phyloP scores from a whole-genome alignment of 2,113 vertebrate genomes.

The Salvelinus namaycush region DNA sequence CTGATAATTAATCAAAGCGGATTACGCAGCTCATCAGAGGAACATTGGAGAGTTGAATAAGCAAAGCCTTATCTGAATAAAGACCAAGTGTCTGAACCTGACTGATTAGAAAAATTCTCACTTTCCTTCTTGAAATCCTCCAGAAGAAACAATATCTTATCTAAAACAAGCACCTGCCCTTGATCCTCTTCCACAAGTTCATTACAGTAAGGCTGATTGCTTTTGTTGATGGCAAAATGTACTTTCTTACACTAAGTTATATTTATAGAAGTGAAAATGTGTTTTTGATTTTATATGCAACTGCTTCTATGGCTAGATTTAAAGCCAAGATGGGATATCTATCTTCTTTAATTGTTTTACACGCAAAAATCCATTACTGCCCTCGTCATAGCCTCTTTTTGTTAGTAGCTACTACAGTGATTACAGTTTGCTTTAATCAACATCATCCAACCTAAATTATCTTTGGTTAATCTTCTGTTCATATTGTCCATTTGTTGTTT shows the following conservation, averaged over 20 bases:
- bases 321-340: too few species aligned
- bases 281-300: too few species aligned
- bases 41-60: conserved; percentile 40
- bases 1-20: conserved; percentile 61
- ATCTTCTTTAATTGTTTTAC: too few species aligned
- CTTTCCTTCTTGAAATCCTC: conserved; percentile 36
- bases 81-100: conserved; percentile 45
- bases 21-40: conserved; percentile 27
- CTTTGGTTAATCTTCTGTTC: not conserved
- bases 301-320: too few species aligned
- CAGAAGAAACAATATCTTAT: not conserved
- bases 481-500: too few species aligned
- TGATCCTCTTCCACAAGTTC: not conserved
- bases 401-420: conserved; percentile 3
- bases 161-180: not conserved
- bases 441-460: conserved; percentile 5
- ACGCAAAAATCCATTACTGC: too few species aligned
- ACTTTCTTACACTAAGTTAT: not conserved
- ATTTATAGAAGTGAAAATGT: not conserved
- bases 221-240: not conserved
- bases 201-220: not conserved
- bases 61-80: conserved; percentile 59
- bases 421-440: not conserved
- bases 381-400: too few species aligned
- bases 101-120: conserved; percentile 63